These are phyloP conservation scores for Callorhinus ursinus DNA, from an alignment of 2,113 vertebrate species.

Conservation along the genomic window DNA sequence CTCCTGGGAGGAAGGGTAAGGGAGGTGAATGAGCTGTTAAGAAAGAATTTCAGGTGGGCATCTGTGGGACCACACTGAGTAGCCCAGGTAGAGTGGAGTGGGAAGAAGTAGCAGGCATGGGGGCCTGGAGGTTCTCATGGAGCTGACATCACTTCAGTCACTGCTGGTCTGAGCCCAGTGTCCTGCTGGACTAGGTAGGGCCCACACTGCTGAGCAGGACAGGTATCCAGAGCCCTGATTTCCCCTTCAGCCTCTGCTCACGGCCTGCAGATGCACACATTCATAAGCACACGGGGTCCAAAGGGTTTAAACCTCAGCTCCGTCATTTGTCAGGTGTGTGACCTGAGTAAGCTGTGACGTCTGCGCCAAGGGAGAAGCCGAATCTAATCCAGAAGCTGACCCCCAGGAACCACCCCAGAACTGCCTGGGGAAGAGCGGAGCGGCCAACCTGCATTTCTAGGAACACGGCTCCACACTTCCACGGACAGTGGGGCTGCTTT, in stretches of 20 bases:
- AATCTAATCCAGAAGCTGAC: background rate
- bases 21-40: background rate
- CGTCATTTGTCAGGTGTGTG: too few species aligned
- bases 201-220: background rate
- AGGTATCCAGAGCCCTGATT: background rate
- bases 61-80: background rate
- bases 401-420: background rate
- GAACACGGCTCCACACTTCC: background rate
- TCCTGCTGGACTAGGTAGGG: background rate
- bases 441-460: rapidly evolving
- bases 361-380: background rate
- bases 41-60: background rate
- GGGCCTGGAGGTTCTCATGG: background rate
- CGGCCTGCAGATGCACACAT: too few species aligned
- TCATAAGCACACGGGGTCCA: background rate
- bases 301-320: background rate
- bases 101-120: background rate
- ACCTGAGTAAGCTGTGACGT: background rate
- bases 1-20: background rate
- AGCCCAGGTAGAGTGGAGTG: background rate
- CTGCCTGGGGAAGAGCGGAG: background rate
- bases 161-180: background rate
- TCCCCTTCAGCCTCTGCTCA: background rate
- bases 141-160: background rate
- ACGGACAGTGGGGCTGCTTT: background rate